These are phyloP conservation scores for Aquatica leii DNA, from an alignment of 2,888 invertebrate genomes.

Conservation along the genomic window DNA sequence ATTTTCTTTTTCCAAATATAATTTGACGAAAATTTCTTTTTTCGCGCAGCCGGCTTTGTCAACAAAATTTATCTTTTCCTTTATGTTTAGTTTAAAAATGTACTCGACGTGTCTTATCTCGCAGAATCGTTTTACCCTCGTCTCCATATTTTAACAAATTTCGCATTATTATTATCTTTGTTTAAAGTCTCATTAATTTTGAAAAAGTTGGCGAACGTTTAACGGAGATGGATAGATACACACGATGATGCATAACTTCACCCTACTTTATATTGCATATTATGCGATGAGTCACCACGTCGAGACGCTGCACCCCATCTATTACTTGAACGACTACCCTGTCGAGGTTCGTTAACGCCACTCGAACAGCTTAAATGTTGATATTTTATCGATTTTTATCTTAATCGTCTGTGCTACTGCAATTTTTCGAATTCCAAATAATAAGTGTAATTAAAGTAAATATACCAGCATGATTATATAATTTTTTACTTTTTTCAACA, in stretches of 20 bases:
- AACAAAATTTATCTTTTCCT: neutral
- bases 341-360: conserved; percentile 23
- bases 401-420: no score
- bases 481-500: no score
- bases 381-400: no score
- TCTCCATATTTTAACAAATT: neutral
- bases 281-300: conserved; percentile 36
- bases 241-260: conserved; percentile 33
- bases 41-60: no score
- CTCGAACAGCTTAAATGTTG: neutral
- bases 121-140: neutral
- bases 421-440: no score
- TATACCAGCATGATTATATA: no score
- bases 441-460: no score
- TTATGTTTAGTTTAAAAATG: neutral
- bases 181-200: neutral
- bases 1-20: no score
- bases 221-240: neutral
- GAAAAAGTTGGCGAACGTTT: no score
- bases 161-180: conserved; percentile 1
- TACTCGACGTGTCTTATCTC: neutral
- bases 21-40: no score
- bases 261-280: conserved; percentile 29
- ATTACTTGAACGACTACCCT: conserved; percentile 18
- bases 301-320: conserved; percentile 35